These are phyloP conservation scores for Toxotes jaculatrix DNA, from an alignment of 2,113 vertebrate species.

Conservation along the genomic window DNA sequence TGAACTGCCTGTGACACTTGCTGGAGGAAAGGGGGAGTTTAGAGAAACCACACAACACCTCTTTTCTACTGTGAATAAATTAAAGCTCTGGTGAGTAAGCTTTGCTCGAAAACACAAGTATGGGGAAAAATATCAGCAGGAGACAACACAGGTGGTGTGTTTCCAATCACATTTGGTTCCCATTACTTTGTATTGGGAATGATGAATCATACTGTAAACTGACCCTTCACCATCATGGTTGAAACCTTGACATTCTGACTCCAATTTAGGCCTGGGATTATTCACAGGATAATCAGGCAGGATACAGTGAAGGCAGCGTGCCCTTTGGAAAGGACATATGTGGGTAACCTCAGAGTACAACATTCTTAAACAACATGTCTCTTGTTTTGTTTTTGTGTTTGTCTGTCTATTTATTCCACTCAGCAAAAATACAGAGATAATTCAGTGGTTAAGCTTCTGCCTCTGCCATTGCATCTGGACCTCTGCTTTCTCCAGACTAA, in stretches of 20 bases:
- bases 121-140: not conserved
- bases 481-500: constrained; percentile 1
- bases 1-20: constrained; percentile 71
- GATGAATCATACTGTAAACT: constrained; percentile 59
- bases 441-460: constrained; percentile 1
- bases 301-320: constrained; percentile 20
- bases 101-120: constrained; percentile 6
- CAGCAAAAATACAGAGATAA: constrained; percentile 44
- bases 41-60: constrained; percentile 39
- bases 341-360: constrained; percentile 49
- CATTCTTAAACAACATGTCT: constrained; percentile 24
- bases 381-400: constrained; percentile 27
- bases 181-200: constrained; percentile 2
- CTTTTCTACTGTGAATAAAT: constrained; percentile 54
- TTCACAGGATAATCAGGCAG: constrained; percentile 22
- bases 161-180: constrained; percentile 18
- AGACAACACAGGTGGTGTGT: not conserved
- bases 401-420: constrained; percentile 43
- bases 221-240: constrained; percentile 30
- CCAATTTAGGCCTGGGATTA: constrained; percentile 29
- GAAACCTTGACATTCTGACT: constrained; percentile 56
- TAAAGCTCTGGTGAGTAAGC: constrained; percentile 49
- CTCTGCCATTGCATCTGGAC: constrained; percentile 1
- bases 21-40: constrained; percentile 58
- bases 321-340: constrained; percentile 45